These are phyloP conservation scores for Linnaemya tessellans DNA, from an alignment of 2,888 invertebrate species.

Conservation along the genomic window DNA sequence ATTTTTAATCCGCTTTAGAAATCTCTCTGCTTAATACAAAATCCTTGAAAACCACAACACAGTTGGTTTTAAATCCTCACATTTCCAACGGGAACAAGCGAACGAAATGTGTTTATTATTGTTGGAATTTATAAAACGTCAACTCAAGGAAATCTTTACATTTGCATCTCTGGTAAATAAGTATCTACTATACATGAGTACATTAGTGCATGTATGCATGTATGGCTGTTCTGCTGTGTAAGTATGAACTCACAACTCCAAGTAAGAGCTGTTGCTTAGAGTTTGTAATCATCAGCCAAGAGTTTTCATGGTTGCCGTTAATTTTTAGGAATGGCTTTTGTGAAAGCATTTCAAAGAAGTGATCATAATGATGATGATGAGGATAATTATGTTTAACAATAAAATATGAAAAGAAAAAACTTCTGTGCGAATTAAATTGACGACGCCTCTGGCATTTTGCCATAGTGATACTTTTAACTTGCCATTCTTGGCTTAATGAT, in stretches of 20 bases:
- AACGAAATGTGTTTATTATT: conserved; percentile 62
- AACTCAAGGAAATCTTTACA: conserved; percentile 50
- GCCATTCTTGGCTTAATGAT: conserved; percentile 45
- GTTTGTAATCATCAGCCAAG: conserved; percentile 6
- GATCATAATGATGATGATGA: conserved; percentile 2
- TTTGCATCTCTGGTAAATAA: conserved; percentile 46
- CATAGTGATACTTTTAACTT: conserved; percentile 56
- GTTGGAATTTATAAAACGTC: conserved; percentile 38
- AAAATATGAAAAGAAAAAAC: background rate
- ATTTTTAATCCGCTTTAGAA: conserved; percentile 64
- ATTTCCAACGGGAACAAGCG: conserved; percentile 34
- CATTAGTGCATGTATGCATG: background rate
- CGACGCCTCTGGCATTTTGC: conserved; percentile 62
- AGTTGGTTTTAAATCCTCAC: conserved; percentile 52
- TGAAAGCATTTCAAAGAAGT: conserved; percentile 3
- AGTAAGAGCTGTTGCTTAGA: conserved; percentile 12
- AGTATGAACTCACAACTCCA: background rate
- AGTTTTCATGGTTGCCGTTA: conserved; percentile 10
- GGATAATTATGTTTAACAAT: background rate
- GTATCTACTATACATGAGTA: too few relatives aligned
- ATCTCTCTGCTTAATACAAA: conserved; percentile 57
- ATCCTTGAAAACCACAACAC: conserved; percentile 64
- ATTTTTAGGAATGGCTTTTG: conserved; percentile 66
- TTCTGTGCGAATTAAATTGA: conserved; percentile 56
- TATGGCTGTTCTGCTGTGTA: background rate